A percentile compares a stretch with the other conserved stretches of the same genome.
phyloP scores from a whole-genome alignment of 2,888 invertebrate genomes.

The Acanthosepion lycidas region DNA sequence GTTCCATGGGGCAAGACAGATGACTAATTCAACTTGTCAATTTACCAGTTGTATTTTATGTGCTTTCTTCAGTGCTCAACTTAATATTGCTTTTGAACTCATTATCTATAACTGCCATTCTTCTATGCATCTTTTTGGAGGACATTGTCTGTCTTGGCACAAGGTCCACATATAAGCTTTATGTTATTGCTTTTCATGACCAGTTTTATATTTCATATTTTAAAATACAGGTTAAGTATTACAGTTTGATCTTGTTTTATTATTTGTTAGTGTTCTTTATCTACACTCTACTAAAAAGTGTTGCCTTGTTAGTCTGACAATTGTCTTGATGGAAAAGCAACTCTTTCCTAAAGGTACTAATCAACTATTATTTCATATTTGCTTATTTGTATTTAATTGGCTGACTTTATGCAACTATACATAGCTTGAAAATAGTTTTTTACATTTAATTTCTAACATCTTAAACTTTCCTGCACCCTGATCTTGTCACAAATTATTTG shows the following conservation, averaged over 20 bases:
- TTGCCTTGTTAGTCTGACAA: not conserved
- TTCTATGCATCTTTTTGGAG: not conserved
- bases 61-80: not conserved
- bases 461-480: not conserved
- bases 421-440: not conserved
- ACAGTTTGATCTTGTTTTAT: no score
- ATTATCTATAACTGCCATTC: not conserved
- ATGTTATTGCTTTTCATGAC: slow-evolving; percentile 24
- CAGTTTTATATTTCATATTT: not conserved
- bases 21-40: not conserved
- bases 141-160: slow-evolving; percentile 12
- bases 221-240: not conserved
- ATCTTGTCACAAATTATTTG: not conserved
- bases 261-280: not conserved
- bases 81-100: not conserved
- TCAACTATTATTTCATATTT: slow-evolving; percentile 40
- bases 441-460: not conserved
- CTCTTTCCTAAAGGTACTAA: slow-evolving; percentile 39
- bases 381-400: not conserved
- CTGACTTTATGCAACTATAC: not conserved
- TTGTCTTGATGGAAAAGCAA: not conserved
- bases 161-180: slow-evolving; percentile 9
- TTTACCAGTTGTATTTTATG: not conserved
- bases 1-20: slow-evolving; percentile 33
- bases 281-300: slow-evolving; percentile 33